phyloP scores from a whole-genome alignment of 2,797 vertebrate genomes.

The Melanogrammus aeglefinus region DNA sequence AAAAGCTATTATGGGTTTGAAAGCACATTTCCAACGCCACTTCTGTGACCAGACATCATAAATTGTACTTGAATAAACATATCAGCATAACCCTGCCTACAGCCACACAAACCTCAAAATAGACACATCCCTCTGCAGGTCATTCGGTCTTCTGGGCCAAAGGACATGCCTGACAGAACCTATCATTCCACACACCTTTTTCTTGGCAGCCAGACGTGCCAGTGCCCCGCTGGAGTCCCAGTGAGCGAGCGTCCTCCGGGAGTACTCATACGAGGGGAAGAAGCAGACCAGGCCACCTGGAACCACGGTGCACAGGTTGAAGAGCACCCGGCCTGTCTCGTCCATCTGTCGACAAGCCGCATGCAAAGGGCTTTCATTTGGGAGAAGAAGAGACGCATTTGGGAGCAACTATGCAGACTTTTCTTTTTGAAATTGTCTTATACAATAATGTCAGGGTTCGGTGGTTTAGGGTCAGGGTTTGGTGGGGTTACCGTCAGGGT shows the following conservation, averaged over 20 bases:
- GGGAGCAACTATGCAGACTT: neutral
- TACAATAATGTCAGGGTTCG: neutral
- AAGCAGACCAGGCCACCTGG: conserved; percentile 93
- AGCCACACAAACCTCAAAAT: neutral
- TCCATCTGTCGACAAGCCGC: conserved; percentile 78
- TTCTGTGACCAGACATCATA: neutral
- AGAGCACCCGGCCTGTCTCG: conserved; percentile 86
- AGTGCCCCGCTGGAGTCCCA: conserved; percentile 85
- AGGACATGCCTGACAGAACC: neutral
- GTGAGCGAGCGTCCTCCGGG: conserved; percentile 78
- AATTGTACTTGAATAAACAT: neutral
- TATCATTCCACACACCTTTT: conserved; percentile 78
- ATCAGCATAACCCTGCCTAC: neutral
- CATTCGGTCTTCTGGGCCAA: neutral
- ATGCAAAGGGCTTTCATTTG: neutral
- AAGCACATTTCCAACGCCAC: neutral
- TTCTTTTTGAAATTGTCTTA: neutral
- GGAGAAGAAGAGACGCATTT: neutral
- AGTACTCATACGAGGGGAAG: conserved; percentile 93
- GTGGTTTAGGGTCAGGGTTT: neutral
- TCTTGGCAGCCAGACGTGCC: conserved; percentile 78
- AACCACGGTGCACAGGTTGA: conserved; percentile 88
- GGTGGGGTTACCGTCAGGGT: neutral
- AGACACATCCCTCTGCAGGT: neutral
- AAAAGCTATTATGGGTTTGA: neutral